These are phyloP conservation scores for Ecdyonurus torrentis DNA, from an alignment of 2,888 invertebrate genomes.

Conservation along the genomic window DNA sequence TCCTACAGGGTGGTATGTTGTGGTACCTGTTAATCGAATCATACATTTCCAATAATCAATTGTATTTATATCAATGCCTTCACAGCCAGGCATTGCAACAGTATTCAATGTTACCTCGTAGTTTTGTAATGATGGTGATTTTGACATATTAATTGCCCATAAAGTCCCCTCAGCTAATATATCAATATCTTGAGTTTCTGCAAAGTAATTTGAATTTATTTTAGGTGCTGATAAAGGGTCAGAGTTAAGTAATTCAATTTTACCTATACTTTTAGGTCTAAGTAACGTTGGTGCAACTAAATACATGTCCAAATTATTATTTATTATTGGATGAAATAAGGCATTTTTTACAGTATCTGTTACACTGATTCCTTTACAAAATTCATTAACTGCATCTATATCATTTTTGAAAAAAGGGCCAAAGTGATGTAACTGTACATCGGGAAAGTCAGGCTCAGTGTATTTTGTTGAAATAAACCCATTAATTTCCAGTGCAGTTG, in stretches of 20 bases:
- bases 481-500: not conserved
- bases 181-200: not conserved
- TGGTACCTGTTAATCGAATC: constrained; percentile 59
- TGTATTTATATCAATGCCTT: constrained; percentile 47
- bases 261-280: not conserved
- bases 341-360: not conserved
- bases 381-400: no score
- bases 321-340: not conserved
- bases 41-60: constrained; percentile 81
- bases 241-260: not conserved
- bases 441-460: not conserved
- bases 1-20: constrained; percentile 71
- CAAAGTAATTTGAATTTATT: not conserved
- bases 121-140: constrained; percentile 53
- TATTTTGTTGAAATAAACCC: not conserved
- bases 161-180: not conserved
- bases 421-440: not conserved
- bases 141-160: not conserved
- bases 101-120: constrained; percentile 63
- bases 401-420: not conserved
- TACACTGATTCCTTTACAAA: not conserved
- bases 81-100: constrained; percentile 69
- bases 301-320: not conserved
- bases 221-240: not conserved
- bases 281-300: not conserved